These are phyloP conservation scores for Cisticola juncidis DNA, from an alignment of 2,113 vertebrate species.

Conservation along the genomic window DNA sequence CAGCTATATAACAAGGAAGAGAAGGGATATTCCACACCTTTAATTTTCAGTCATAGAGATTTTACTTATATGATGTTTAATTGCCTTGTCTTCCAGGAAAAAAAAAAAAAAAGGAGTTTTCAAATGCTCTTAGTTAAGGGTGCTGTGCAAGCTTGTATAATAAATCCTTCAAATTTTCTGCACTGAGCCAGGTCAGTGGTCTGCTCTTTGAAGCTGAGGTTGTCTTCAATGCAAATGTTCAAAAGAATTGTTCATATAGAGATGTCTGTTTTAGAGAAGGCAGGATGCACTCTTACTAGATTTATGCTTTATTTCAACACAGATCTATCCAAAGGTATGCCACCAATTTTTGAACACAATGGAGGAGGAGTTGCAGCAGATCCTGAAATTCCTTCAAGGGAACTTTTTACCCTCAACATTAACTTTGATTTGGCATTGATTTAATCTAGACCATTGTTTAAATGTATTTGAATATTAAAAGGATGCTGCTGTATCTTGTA, in stretches of 20 bases:
- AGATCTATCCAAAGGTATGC: background rate
- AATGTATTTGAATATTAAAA: background rate
- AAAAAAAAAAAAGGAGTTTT: background rate
- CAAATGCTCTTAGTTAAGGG: background rate
- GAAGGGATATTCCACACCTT: slow-evolving; percentile 29
- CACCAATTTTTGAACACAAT: background rate
- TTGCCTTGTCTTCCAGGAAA: slow-evolving; percentile 7
- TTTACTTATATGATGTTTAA: background rate
- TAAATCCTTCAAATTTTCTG: slow-evolving; percentile 36
- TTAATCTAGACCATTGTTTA: background rate
- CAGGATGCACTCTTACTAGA: background rate
- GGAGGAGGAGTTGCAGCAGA: background rate
- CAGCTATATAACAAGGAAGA: background rate
- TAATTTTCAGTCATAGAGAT: background rate
- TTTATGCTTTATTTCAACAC: background rate
- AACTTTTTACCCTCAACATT: background rate
- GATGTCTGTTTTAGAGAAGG: background rate
- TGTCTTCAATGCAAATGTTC: background rate
- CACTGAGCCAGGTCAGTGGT: background rate
- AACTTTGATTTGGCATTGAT: background rate
- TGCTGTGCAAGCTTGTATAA: background rate
- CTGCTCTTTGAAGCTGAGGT: slow-evolving; percentile 35
- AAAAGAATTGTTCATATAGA: background rate
- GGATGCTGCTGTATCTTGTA: background rate
- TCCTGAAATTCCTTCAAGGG: background rate